Evolutionary conservation across 2,113 vertebrate species (phyloP).

Genomic region (Ammodytes dubius): DNA sequence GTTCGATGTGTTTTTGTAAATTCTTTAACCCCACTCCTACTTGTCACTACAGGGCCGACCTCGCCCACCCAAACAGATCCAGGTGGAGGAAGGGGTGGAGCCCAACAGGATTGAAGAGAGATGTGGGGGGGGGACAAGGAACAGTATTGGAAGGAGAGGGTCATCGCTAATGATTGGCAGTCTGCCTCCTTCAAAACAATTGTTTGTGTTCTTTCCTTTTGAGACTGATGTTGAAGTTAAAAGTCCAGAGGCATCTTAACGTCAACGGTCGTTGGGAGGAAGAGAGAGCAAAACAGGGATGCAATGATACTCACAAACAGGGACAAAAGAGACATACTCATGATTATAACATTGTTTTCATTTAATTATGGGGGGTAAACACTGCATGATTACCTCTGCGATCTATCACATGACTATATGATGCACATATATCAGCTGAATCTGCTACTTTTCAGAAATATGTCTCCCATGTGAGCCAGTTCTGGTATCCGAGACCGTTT

Average conservation of each 20-base stretch:
- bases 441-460: slow-evolving; percentile 35
- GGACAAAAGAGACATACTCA: slow-evolving; percentile 58
- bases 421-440: slow-evolving; percentile 53
- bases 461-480: slow-evolving; percentile 41
- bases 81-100: neutral
- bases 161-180: slow-evolving; percentile 30
- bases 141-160: slow-evolving; percentile 2
- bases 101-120: slow-evolving; percentile 1
- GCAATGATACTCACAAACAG: slow-evolving; percentile 42
- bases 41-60: slow-evolving; percentile 15
- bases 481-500: slow-evolving; percentile 28
- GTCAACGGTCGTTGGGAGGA: slow-evolving; percentile 48
- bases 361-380: slow-evolving; percentile 71
- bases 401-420: slow-evolving; percentile 59
- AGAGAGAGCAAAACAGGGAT: slow-evolving; percentile 52
- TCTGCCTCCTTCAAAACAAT: slow-evolving; percentile 41
- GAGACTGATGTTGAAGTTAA: slow-evolving; percentile 23
- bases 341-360: slow-evolving; percentile 68
- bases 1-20: neutral
- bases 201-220: slow-evolving; percentile 25
- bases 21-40: neutral
- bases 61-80: neutral
- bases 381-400: slow-evolving; percentile 49
- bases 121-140: neutral
- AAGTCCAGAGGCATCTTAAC: slow-evolving; percentile 34